Evolutionary conservation across 2,888 invertebrate species (phyloP), one percentile per base, ranked within the genome.

Genomic region (Clusia tigrina): DNA sequence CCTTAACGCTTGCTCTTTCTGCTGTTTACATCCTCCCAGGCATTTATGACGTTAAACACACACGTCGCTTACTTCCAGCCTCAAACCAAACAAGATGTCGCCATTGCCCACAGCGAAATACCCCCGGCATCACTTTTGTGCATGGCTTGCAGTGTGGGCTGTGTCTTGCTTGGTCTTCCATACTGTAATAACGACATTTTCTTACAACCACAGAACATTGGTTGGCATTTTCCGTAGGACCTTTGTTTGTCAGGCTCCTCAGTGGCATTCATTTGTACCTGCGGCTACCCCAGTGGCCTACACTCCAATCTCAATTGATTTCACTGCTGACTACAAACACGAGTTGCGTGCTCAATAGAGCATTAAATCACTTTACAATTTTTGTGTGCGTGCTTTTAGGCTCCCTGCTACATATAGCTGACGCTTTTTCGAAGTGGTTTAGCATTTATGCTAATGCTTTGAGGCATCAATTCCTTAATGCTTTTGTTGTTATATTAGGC

Each of bases 351-450:
- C 46, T 38, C 54, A 46, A 60, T 60, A 60, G 54, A 24, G 42
- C 60, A 54, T 46, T 54, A 54, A 58, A 12, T 59, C 22, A 46
- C 61, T 67, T 67, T 67, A 72, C 73, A 68, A 69, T 69, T 54
- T 57, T n/a, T 22, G 10, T 54, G 12, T 46, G 71, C 66, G 69
- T 32, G 69, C 64, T 71, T 70, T 67, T 64, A 48, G 58, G 62
- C 55, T 18, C 20, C 2, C 15, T 48, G 32, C 6, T 12, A 32
- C 6, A 32, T 32, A 12, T 32, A 12, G 6, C 32, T 9, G 32
- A n/a, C n/a, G n/a, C n/a, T n/a, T n/a, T n/a, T n/a, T n/a, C n/a
- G n/a, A n/a, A n/a, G n/a, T n/a, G n/a, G n/a, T n/a, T n/a, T n/a
- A n/a, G n/a, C n/a, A n/a, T n/a, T n/a, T 12, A 32, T 32, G 32